Evolutionary conservation across 2,888 invertebrate genomes (phyloP).

Genomic region (Coenonympha arcania): DNA sequence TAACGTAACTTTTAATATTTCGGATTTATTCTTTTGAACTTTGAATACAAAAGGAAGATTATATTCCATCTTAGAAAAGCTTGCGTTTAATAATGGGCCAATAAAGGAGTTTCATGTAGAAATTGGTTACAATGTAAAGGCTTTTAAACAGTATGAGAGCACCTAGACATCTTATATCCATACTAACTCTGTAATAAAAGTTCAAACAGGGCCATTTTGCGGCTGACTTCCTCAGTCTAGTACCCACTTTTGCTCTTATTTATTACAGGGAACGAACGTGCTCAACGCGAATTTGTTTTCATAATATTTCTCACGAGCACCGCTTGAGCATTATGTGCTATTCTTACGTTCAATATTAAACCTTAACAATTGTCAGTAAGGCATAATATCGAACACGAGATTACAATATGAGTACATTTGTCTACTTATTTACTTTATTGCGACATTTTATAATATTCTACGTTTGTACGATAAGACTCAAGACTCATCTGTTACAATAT

Average conservation of each 20-base stretch:
- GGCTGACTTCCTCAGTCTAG: constrained; percentile 46
- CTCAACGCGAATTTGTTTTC: constrained; percentile 73
- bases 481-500: constrained; percentile 56
- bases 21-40: neutral
- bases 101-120: neutral
- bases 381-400: constrained; percentile 32
- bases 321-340: constrained; percentile 49
- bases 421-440: constrained; percentile 70
- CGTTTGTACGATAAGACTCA: constrained; percentile 60
- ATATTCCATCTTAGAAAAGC: neutral
- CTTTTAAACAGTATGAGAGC: neutral
- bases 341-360: constrained; percentile 33
- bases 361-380: constrained; percentile 37
- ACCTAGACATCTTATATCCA: constrained; percentile 20
- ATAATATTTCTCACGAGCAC: constrained; percentile 66
- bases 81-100: neutral
- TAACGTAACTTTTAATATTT: too few species aligned
- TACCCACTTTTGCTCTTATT: constrained; percentile 60
- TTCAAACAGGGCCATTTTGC: constrained; percentile 61
- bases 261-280: constrained; percentile 70
- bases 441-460: constrained; percentile 71
- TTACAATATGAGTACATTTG: constrained; percentile 52
- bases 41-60: neutral
- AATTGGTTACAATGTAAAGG: neutral
- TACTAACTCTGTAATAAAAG: constrained; percentile 49